Evolutionary conservation across 2,113 vertebrate species (phyloP).

Genomic region (Leptosomus discolor): DNA sequence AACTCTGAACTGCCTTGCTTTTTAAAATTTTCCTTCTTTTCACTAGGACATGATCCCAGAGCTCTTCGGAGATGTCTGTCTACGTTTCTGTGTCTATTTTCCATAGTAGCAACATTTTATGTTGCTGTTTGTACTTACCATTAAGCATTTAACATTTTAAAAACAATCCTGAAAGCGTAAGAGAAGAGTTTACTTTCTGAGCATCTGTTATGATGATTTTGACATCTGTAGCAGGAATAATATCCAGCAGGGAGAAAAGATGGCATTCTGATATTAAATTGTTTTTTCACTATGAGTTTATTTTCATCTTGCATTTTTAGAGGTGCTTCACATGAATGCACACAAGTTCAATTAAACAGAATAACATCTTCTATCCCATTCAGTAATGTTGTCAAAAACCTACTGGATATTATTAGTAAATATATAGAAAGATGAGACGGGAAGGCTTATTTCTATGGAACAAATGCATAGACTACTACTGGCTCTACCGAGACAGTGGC

Average conservation of each 20-base stretch:
- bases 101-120: not conserved
- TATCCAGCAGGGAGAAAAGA: not conserved
- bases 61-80: not conserved
- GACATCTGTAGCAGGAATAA: not conserved
- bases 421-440: not conserved
- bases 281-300: not conserved
- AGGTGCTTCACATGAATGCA: not conserved
- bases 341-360: not conserved
- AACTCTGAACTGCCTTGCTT: not conserved
- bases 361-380: not conserved
- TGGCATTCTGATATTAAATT: not conserved
- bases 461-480: not conserved
- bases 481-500: not conserved
- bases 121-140: conserved; percentile 52
- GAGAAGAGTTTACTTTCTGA: not conserved
- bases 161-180: not conserved
- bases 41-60: not conserved
- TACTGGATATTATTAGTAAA: conserved; percentile 32
- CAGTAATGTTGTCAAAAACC: not conserved
- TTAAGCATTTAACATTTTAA: not conserved
- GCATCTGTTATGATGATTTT: not conserved
- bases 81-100: not conserved
- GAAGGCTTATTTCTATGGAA: conserved; percentile 29
- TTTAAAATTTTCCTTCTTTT: not conserved
- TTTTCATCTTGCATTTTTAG: not conserved